Base-by-base conservation (phyloP, 2,888 invertebrate species). In the Boloria selene region DNA sequence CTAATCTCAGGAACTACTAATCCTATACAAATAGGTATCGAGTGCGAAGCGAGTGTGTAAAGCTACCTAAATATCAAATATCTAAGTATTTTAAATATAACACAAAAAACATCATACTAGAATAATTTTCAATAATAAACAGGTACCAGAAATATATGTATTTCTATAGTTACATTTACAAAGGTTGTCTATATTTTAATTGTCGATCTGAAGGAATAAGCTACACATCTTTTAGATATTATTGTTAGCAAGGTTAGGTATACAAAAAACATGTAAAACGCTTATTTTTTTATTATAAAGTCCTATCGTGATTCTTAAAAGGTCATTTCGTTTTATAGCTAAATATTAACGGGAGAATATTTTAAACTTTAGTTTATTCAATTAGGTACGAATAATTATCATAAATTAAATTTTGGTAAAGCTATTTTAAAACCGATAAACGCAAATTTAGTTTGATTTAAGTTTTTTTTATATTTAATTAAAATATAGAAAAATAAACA, bases 181-280 rank as follows among this genome's bases (percentile, higher is more conserved):
- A 3, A 45, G n/a, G 44, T 56, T 45, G 44, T 42, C 18, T 22
- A 44, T 10, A 13, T 56, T 56, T 56, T 45, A 56, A 45, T 56
- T 56, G 45, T 45, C 22, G 16, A 56, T n/a, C n/a, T 56, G 22
- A n/a, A 13, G 13, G 44, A 66, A 68, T 64, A 65, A 71, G 65
- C 64, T 67, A 64, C 66, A 58, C 67, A 70, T 66, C 73, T 71
- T 73, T 75, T 71, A 73, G 67, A 70, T 66, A 52, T 52, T 60
- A 64, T 68, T 63, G 67, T 68, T 65, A 64, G 63, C 78, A 78
- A 80, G 81, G 79, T 77, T 77, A 73, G 69, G 67, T 58, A 62
- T 51, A 70, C 72, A 78, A 77, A 77, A 77, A 77, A 69, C 63
- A 31, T 62, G 55, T 72, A 70, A 73, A 75, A 70, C 70, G 60